phyloP scores from a whole-genome alignment of 2,888 invertebrate species.

The Lithophane leautieri region DNA sequence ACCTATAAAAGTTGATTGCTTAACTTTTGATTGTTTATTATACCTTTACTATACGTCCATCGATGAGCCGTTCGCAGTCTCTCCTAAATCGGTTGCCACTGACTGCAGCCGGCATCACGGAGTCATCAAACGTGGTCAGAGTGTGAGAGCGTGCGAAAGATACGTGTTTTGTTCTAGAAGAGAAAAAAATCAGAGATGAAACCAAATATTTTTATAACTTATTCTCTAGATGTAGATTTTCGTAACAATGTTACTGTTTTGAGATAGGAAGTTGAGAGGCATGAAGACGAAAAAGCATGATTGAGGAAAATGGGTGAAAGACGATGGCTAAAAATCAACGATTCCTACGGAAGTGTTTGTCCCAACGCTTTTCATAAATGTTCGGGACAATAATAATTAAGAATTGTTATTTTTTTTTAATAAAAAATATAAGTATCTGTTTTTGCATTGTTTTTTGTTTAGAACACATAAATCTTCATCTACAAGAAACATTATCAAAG shows the following conservation, averaged over 20 bases:
- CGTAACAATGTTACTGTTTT: neutral
- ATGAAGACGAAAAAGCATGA: neutral
- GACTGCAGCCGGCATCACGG: conserved; percentile 88
- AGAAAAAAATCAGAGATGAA: conserved; percentile 11
- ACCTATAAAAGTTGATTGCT: neutral
- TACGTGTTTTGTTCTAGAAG: conserved; percentile 95
- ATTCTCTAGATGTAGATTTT: neutral
- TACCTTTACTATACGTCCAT: conserved; percentile 91
- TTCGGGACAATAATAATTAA: neutral
- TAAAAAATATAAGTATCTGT: too few species aligned
- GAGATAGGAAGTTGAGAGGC: neutral
- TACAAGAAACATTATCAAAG: neutral
- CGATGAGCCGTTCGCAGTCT: conserved; percentile 93
- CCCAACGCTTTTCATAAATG: neutral
- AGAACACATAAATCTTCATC: neutral
- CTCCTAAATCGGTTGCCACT: conserved; percentile 83
- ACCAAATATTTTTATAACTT: neutral
- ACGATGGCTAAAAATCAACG: neutral
- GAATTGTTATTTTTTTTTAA: too few species aligned
- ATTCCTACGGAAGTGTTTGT: neutral
- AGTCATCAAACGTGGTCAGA: conserved; percentile 95
- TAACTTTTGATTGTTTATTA: neutral
- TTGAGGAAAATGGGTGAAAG: neutral
- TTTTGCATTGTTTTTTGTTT: neutral
- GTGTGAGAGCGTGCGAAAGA: conserved; percentile 97